Conservation (phyloP, 1,140 invertebrate genomes). For the Gonatopus flavifemur region DNA sequence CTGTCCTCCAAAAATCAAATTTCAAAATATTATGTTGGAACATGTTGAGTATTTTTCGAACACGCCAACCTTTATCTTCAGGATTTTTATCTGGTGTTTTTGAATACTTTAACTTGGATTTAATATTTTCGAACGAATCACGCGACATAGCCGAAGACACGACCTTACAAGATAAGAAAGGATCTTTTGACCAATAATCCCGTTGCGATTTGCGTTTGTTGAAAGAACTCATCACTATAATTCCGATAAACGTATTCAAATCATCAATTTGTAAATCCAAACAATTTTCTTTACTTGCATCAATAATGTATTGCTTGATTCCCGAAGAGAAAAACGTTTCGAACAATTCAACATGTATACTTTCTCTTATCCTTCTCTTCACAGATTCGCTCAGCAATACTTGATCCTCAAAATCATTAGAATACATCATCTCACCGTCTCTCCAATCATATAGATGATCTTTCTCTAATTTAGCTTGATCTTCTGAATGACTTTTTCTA, state of each 20-base stretch:
- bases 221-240: constrained; percentile 3
- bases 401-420: too few relatives aligned
- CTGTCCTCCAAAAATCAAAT: constrained; percentile 48
- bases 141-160: constrained; percentile 16
- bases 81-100: constrained; percentile 11
- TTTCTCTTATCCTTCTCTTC: constrained; percentile 1
- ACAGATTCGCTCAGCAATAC: too few relatives aligned
- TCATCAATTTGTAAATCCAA: constrained; percentile 4
- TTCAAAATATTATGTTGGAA: constrained; percentile 20
- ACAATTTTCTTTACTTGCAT: too few relatives aligned
- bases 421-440: too few relatives aligned
- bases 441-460: too few relatives aligned
- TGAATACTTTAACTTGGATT: constrained; percentile 19
- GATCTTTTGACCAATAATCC: constrained; percentile 21
- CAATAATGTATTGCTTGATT: constrained; percentile 7
- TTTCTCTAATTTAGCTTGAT: too few relatives aligned
- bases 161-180: constrained; percentile 5
- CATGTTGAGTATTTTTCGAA: background rate
- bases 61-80: constrained; percentile 2
- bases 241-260: constrained; percentile 13
- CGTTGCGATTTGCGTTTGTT: constrained; percentile 19
- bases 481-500: too few relatives aligned
- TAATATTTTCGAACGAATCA: constrained; percentile 14
- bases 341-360: constrained; percentile 3
- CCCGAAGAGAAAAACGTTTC: constrained; percentile 1